These are phyloP conservation scores for Mormyrops attenuatus DNA, from an alignment of 2,797 vertebrate species.

Conservation along the genomic window DNA sequence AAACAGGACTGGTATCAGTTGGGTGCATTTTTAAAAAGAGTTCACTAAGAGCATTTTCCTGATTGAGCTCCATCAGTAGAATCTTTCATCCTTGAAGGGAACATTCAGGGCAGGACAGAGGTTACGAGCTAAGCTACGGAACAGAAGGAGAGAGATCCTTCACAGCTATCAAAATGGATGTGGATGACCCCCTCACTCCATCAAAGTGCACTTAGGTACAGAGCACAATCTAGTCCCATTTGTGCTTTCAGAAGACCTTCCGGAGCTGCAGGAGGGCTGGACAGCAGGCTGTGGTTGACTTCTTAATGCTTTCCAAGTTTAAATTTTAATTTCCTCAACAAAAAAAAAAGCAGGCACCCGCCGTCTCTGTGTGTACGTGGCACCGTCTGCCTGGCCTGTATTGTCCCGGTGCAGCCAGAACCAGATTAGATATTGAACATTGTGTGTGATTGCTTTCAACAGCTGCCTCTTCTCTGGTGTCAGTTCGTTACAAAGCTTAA, in stretches of 20 bases:
- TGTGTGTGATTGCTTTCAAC: not conserved
- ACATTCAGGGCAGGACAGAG: not conserved
- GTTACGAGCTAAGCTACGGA: not conserved
- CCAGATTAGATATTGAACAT: not conserved
- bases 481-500: not conserved
- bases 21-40: not conserved
- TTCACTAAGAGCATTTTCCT: not conserved
- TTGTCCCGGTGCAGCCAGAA: not conserved
- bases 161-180: not conserved
- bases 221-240: not conserved
- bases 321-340: conserved; percentile 2
- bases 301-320: conserved; percentile 12
- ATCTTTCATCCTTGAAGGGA: not conserved
- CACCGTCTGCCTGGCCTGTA: not conserved
- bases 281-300: not conserved
- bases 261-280: not conserved
- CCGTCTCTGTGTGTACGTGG: not conserved
- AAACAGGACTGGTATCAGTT: not conserved
- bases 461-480: not conserved
- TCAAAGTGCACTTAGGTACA: not conserved
- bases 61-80: not conserved
- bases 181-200: not conserved
- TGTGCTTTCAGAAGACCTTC: not conserved
- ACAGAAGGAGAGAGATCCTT: not conserved
- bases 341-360: not conserved